Base-by-base conservation (phyloP, 92 coral and sea anemone genomes). In the Epizoanthus rinbou region DNA sequence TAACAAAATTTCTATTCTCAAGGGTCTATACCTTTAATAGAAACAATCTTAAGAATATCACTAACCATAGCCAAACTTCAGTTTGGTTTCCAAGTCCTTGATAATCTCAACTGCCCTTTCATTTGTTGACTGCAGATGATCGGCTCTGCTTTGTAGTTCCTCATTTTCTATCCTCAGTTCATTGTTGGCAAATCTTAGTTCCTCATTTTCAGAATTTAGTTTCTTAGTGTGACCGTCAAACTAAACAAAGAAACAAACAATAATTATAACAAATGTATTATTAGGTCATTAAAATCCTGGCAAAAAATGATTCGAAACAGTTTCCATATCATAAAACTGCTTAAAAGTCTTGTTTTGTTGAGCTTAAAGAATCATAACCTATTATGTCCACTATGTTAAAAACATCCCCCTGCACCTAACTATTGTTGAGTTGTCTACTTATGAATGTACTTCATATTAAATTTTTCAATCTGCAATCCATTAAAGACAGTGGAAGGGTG, bases 1-100 rank as follows among this genome's bases (percentile, higher is more conserved):
- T 28, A 28, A 28, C 31, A 28, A 66, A 21, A 31, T 24, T 4
- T 19, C 35, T 22, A 65, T 18, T 69, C n/a, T 56, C 41, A 7
- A 33, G 8, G 19, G 8, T 3, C 22, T 8, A 6, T 7, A 69
- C 16, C 31, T 37, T 2, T 22, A 35, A 35, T 8, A 69, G 45
- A 69, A 69, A 39, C 41, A 4, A 73, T 72, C 18, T 64, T 19
- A 60, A 19, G 64, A 14, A 22, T 80, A 86, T 41, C 52, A 78
- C 82, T 10, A 39, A 78, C 97, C 97, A 88, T 93, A 87, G 28
- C 95, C 88, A 72, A 86, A 89, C 16, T 65, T 84, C 21, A 93
- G 84, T 84, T 91, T 93, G 25, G 65, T 56, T 80, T 91, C 94
- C 73, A 91, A 76, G 68, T 93, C 97, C 66, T 80, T 86, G 74